Percentiles rank a stretch among this genome's conserved stretches.
Evolutionary conservation across 2,113 vertebrate genomes (phyloP).

Genomic region (Myxocyprinus asiaticus): DNA sequence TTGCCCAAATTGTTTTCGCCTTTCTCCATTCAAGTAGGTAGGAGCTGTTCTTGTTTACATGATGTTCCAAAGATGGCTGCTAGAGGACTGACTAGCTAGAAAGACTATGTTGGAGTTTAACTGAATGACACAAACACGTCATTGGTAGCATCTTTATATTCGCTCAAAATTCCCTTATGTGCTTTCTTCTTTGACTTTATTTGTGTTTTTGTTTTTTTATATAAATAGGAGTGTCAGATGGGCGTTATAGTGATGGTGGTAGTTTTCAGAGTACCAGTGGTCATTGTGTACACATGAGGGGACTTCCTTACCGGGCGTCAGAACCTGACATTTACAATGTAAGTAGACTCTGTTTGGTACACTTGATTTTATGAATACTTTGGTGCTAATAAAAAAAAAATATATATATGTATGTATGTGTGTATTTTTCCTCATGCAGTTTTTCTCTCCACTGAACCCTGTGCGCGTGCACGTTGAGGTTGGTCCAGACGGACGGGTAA

Average conservation of each 20-base stretch:
- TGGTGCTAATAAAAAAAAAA: background rate
- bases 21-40: too few relatives aligned
- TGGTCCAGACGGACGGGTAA: constrained; percentile 94
- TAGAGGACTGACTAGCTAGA: too few relatives aligned
- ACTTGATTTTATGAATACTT: background rate
- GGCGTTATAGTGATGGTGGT: constrained; percentile 87
- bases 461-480: constrained; percentile 97
- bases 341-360: constrained; percentile 58
- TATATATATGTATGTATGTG: background rate
- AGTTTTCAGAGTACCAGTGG: constrained; percentile 97
- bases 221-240: constrained; percentile 66
- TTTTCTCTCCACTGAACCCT: constrained; percentile 97
- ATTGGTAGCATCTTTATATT: too few relatives aligned
- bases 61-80: too few relatives aligned
- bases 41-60: too few relatives aligned
- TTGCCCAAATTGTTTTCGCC: too few relatives aligned
- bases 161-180: too few relatives aligned
- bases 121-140: too few relatives aligned
- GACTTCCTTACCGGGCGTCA: constrained; percentile 94
- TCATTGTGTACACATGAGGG: constrained; percentile 98
- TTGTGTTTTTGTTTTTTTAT: background rate
- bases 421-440: constrained; percentile 68
- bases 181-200: too few relatives aligned
- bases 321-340: constrained; percentile 98
- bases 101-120: too few relatives aligned